Percentiles rank a stretch among this genome's conserved stretches.
These are phyloP conservation scores for Marronus borbonicus DNA, from an alignment of 2,888 invertebrate genomes.

Conservation along the genomic window DNA sequence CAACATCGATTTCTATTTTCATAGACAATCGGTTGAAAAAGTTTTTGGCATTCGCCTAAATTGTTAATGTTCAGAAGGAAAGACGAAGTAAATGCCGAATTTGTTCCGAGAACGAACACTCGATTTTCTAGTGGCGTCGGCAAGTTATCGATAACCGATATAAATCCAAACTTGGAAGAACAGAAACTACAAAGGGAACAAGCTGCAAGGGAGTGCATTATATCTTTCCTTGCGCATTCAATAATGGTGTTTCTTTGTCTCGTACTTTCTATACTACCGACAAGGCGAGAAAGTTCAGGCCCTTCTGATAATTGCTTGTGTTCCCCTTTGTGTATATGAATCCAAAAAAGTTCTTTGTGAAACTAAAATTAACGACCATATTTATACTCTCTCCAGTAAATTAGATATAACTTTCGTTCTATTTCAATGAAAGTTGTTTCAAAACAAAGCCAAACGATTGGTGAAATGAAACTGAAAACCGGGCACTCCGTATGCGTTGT, in stretches of 20 bases:
- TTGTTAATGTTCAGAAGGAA: conserved; percentile 22
- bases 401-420: too few relatives aligned
- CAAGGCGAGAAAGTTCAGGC: not conserved
- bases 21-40: conserved; percentile 34
- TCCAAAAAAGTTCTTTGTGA: not conserved
- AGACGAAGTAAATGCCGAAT: conserved; percentile 5
- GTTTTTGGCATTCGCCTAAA: conserved; percentile 2
- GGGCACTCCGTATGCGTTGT: too few relatives aligned
- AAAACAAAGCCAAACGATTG: not conserved
- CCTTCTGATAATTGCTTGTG: not conserved
- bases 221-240: not conserved
- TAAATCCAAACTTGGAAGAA: conserved; percentile 17
- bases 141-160: conserved; percentile 13
- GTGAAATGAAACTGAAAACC: not conserved
- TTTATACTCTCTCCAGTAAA: too few relatives aligned
- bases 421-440: not conserved
- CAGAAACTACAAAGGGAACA: not conserved
- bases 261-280: not conserved
- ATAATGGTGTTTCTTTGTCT: conserved; percentile 7
- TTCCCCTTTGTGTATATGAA: not conserved
- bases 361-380: too few relatives aligned
- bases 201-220: conserved; percentile 13
- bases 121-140: conserved; percentile 9
- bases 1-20: not conserved
- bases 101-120: conserved; percentile 17